Evolutionary conservation across 2,797 vertebrate genomes (phyloP).

Genomic region (Muscicapa comitata): DNA sequence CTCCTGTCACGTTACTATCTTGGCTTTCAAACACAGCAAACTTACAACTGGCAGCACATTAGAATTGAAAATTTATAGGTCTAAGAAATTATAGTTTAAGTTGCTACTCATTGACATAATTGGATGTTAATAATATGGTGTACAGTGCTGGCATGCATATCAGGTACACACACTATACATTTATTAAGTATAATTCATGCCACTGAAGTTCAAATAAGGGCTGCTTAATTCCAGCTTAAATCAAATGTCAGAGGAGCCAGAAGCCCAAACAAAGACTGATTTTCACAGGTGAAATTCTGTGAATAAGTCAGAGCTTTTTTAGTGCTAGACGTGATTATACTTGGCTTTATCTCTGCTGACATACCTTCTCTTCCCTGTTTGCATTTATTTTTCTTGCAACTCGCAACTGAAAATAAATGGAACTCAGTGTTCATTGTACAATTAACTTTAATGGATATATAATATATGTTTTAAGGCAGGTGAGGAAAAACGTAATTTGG

Average conservation of each 20-base stretch:
- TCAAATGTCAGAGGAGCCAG: slow-evolving; percentile 51
- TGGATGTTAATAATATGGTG: slow-evolving; percentile 58
- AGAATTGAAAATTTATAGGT: slow-evolving; percentile 44
- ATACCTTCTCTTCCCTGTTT: neutral
- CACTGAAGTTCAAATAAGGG: slow-evolving; percentile 52
- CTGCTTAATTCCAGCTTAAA: slow-evolving; percentile 63
- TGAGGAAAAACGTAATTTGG: neutral
- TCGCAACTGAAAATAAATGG: neutral
- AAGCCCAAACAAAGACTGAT: slow-evolving; percentile 38
- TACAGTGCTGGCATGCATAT: slow-evolving; percentile 18
- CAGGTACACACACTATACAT: slow-evolving; percentile 46
- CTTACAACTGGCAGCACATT: slow-evolving; percentile 39
- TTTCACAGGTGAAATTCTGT: slow-evolving; percentile 44
- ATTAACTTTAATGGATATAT: neutral
- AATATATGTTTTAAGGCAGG: neutral
- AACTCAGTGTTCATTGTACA: neutral
- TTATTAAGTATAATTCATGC: slow-evolving; percentile 50
- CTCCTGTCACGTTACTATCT: neutral
- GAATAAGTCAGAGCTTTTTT: slow-evolving; percentile 13
- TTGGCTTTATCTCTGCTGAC: slow-evolving; percentile 18
- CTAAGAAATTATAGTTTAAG: slow-evolving; percentile 65
- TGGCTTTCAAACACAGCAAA: slow-evolving; percentile 45
- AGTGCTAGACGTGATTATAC: neutral
- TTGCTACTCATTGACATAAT: slow-evolving; percentile 68
- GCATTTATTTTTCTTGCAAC: neutral